phyloP scores from a whole-genome alignment of 2,113 vertebrate genomes.

The Carassius gibelio region DNA sequence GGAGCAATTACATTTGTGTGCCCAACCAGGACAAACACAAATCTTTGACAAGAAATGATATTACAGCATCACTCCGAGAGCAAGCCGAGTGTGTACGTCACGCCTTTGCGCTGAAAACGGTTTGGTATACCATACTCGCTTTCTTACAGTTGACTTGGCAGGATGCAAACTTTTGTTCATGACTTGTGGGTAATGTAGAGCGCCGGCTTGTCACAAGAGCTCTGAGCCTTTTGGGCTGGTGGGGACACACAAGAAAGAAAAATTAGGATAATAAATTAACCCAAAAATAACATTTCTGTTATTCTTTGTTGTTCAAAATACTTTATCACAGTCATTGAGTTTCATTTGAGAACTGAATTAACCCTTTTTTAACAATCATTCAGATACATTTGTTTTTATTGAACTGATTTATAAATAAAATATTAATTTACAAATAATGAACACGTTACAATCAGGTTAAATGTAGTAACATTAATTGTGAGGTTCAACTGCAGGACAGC shows the following conservation, averaged over 20 bases:
- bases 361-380: neutral
- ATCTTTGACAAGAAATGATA: conserved; percentile 47
- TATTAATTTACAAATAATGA: neutral
- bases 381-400: neutral
- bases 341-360: neutral
- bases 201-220: neutral
- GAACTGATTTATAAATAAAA: neutral
- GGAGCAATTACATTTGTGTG: conserved; percentile 44
- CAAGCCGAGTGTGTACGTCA: neutral
- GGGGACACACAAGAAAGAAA: neutral
- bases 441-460: too few species aligned
- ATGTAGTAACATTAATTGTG: too few species aligned
- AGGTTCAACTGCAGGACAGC: neutral
- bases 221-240: neutral
- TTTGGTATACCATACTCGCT: neutral
- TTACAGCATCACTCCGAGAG: conserved; percentile 36
- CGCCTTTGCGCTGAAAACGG: neutral
- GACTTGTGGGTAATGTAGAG: conserved; percentile 24
- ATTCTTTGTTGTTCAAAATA: neutral
- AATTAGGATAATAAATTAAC: neutral
- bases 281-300: neutral
- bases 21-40: conserved; percentile 54
- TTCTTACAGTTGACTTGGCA: conserved; percentile 18
- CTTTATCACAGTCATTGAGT: neutral
- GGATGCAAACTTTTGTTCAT: conserved; percentile 5